Evolutionary conservation across 2,888 invertebrate species (phyloP).

Genomic region (Ennomos quercinarius): DNA sequence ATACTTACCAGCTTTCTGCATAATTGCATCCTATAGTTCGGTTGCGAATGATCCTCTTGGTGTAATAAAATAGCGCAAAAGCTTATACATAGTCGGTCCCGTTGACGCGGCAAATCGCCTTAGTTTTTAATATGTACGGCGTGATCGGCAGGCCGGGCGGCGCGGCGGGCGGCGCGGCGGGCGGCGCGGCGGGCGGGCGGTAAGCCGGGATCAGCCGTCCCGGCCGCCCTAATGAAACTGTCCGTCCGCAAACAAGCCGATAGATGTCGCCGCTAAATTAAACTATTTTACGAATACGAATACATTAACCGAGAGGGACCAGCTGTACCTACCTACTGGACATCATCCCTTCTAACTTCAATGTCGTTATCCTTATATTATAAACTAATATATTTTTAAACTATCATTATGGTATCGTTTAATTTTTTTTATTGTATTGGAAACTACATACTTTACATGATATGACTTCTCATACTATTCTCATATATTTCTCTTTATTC

Average conservation of each 20-base stretch:
- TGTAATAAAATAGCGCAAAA: slow-evolving; percentile 24
- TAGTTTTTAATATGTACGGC: slow-evolving; percentile 56
- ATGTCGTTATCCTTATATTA: not conserved
- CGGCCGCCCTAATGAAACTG: slow-evolving; percentile 57
- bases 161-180: slow-evolving; percentile 15
- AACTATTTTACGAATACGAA: slow-evolving; percentile 64
- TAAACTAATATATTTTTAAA: not conserved
- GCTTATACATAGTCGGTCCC: slow-evolving; percentile 16
- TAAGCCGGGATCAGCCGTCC: slow-evolving; percentile 35
- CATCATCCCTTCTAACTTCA: not conserved
- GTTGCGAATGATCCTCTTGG: not conserved
- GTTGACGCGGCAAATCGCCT: slow-evolving; percentile 45
- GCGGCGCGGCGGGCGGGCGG: slow-evolving; percentile 11
- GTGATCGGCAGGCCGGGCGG: slow-evolving; percentile 11
- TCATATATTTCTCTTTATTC: no score
- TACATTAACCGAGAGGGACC: slow-evolving; percentile 48
- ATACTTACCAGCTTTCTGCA: no score
- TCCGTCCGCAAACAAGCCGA: slow-evolving; percentile 53
- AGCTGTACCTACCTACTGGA: not conserved
- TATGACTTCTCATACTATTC: no score
- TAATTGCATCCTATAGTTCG: no score
- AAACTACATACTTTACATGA: no score
- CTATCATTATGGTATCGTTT: no score
- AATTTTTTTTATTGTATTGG: no score
- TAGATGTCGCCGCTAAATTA: slow-evolving; percentile 65